phyloP scores from a whole-genome alignment of 2,888 invertebrate genomes.

The Corythucha ciliata region DNA sequence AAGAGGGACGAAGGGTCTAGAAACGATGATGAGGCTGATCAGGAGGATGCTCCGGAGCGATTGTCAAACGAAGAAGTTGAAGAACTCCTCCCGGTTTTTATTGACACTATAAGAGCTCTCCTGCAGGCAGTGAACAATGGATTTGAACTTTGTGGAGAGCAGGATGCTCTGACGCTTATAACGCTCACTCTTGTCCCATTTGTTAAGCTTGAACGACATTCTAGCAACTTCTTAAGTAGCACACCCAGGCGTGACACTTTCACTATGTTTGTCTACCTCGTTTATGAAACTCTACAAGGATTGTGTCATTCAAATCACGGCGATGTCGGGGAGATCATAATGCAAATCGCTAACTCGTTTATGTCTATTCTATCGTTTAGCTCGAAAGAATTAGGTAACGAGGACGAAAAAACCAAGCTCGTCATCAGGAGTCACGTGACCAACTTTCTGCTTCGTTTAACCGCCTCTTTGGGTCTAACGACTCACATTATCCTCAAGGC shows the following conservation, averaged over 20 bases:
- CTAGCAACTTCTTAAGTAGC: constrained; percentile 16
- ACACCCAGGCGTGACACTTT: constrained; percentile 12
- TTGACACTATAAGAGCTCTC: constrained; percentile 8
- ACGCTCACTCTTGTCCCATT: constrained; percentile 41
- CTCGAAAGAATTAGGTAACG: constrained; percentile 26
- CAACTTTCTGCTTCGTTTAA: constrained; percentile 36
- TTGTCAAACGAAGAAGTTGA: constrained; percentile 8
- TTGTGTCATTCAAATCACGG: constrained; percentile 44
- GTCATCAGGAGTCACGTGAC: constrained; percentile 37
- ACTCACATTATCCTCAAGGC: constrained; percentile 38
- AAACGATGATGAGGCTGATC: constrained; percentile 21
- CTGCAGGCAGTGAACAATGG: constrained; percentile 38
- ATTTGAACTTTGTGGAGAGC: constrained; percentile 43
- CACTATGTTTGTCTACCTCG: constrained; percentile 36
- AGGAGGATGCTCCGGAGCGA: constrained; percentile 20
- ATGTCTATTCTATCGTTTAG: constrained; percentile 41
- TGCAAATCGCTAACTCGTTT: constrained; percentile 42
- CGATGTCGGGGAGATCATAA: constrained; percentile 39
- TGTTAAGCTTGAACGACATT: constrained; percentile 38
- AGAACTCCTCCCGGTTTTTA: neutral
- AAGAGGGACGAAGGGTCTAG: neutral
- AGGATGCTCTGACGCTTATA: constrained; percentile 42
- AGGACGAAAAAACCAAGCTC: constrained; percentile 27
- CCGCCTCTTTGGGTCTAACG: constrained; percentile 37
- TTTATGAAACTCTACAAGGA: constrained; percentile 41